phyloP scores from a whole-genome alignment of 2,113 vertebrate genomes.

The Malurus cyaneus region DNA sequence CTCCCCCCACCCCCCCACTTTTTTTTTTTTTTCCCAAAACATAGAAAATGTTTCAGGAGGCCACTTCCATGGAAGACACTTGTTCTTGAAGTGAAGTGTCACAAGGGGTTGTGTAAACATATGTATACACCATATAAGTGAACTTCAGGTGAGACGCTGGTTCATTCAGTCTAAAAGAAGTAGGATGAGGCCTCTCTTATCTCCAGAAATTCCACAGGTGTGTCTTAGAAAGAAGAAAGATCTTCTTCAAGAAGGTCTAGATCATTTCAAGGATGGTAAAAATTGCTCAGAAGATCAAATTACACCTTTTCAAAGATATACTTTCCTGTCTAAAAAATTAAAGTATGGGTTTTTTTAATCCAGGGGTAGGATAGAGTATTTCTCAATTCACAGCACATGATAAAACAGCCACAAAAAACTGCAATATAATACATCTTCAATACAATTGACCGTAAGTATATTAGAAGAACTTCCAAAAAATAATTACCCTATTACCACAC shows the following conservation, averaged over 20 bases:
- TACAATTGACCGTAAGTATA: not conserved
- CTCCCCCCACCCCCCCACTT: too few relatives aligned
- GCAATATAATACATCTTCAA: not conserved
- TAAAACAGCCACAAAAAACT: not conserved
- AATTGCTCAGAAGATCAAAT: not conserved
- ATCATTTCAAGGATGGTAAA: not conserved
- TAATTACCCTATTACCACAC: not conserved
- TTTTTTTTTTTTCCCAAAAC: not conserved
- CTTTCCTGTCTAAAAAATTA: not conserved
- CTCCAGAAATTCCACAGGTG: not conserved
- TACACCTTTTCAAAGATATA: not conserved
- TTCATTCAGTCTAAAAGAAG: not conserved
- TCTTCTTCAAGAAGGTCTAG: not conserved
- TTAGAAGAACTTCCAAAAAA: slow-evolving; percentile 32
- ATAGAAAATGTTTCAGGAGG: not conserved
- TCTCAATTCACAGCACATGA: not conserved
- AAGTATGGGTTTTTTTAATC: not conserved
- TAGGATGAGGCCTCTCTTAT: not conserved
- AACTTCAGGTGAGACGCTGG: slow-evolving; percentile 11
- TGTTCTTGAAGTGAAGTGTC: slow-evolving; percentile 20
- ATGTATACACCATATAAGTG: not conserved
- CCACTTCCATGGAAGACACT: not conserved
- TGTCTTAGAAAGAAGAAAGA: not conserved
- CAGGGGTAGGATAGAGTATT: not conserved
- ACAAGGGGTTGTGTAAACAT: too few relatives aligned